Base-by-base conservation (phyloP, 2,888 invertebrate genomes). In the Tetropium fuscum region DNA sequence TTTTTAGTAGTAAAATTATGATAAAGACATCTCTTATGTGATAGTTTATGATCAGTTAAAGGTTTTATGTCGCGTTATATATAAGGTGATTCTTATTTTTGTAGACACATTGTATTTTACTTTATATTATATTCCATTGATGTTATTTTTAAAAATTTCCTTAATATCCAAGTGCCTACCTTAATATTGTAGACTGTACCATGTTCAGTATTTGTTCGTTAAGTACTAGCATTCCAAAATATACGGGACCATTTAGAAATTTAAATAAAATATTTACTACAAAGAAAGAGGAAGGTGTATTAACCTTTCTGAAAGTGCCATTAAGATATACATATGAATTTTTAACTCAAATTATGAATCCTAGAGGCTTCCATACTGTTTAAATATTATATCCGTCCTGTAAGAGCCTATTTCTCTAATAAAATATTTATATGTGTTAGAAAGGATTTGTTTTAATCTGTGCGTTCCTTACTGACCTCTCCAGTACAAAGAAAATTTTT, bases 331-430 rank as follows among this genome's bases (percentile, higher is more conserved):
- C 16, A 19, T 40, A 8, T 18, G 16, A 16, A 40, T 7, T 10
- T 40, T 3, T 30, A 30, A 30, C n/a, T n/a, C n/a, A n/a, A n/a
- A n/a, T n/a, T n/a, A n/a, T n/a, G n/a, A n/a, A n/a, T n/a, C n/a
- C n/a, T n/a, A n/a, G n/a, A n/a, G n/a, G n/a, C n/a, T n/a, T n/a
- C n/a, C n/a, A n/a, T n/a, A n/a, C n/a, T n/a, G n/a, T n/a, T n/a
- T n/a, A n/a, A n/a, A n/a, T n/a, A n/a, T n/a, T 61, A 48, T 57
- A 53, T 61, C 60, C 60, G 60, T 61, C 60, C 60, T 61, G 32
- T 53, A 56, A 36, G 30, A 30, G 11, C 30, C 18, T n/a, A 40
- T 40, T 36, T 45, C 49, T 34, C 49, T 8, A 60, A 60, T 60
- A 60, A 57, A 57, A 36, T 60, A 56, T 60, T 60, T 60, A 60